Base-by-base conservation (phyloP, 2,888 invertebrate species). In the Trichogramma evanescens region DNA sequence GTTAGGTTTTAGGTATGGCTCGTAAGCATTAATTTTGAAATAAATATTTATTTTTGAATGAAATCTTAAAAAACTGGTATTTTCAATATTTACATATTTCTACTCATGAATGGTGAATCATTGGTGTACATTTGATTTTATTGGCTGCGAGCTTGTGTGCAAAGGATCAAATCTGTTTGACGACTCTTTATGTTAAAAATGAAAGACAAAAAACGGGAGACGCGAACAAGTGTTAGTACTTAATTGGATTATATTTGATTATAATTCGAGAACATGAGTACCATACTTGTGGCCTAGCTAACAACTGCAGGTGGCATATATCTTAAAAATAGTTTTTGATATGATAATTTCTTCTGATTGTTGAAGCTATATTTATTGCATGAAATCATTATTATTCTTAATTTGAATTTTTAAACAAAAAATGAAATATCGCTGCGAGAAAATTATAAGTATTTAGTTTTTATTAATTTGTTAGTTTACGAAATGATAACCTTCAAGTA, bases 31-130 rank as follows among this genome's bases (percentile, higher is more conserved):
- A 76, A 76, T 76, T 76, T 76, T 74, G 73, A 75, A 76, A 75
- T 75, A 75, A 75, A 76, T 76, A 76, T 76, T 76, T 75, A 75
- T 75, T 75, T 75, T 75, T 75, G 74, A 75, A 76, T 73, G 72
- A 72, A 75, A 75, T 73, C 70, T 69, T 70, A 66, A 65, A 68
- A 45, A 59, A 63, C 59, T 59, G 65, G 63, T 63, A 61, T 66
- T 65, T 61, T 65, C 65, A 56, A 59, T 63, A 56, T 57, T 7
- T 40, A 13, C 49, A 10, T 46, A 10, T 49, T 13, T 46, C 7
- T 38, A 54, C 26, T 26, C 26, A 26, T 26, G 39, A 41, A 45
- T 50, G 40, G n/a, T 50, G 44, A n/a, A 48, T 6, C 52, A 10
- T 38, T 9, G 38, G 50, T 51, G 10, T 53, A 9, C 56, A 57